Base-by-base conservation (phyloP, 2,888 invertebrate species). In the Polymixis flavicincta region DNA sequence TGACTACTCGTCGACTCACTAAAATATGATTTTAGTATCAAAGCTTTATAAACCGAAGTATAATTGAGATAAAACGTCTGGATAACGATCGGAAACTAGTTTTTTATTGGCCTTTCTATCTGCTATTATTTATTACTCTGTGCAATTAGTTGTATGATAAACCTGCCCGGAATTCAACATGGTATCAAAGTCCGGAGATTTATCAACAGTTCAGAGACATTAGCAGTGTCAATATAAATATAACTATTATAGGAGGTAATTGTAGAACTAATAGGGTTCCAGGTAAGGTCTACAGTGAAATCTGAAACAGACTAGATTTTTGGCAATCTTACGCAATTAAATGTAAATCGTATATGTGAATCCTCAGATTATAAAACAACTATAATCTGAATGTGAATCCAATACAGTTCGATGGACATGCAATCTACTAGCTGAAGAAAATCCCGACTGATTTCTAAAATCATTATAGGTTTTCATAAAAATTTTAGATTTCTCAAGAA, bases 51-150 rank as follows among this genome's bases (percentile, higher is more conserved):
- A 59, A 69, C 65, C 65, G 37, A 68, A 61, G 52, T 66, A 80
- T 85, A 71, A 82, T 85, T 84, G 84, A 87, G 84, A 84, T 87
- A 82, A 85, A 86, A 84, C 73, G 84, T 83, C 82, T 85, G 81
- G 82, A 86, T 88, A 89, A 84, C 84, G 86, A 90, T 87, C 75
- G 65, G 75, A 87, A 89, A 90, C 88, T 86, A 85, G 89, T 89
- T 89, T 90, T 86, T 87, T 90, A 87, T 89, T 87, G 83, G 86
- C 84, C 85, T 85, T 89, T 90, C 89, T 88, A 87, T 86, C 84
- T 80, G 74, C 83, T 88, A 89, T 90, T 90, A 90, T 88, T 90
- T 90, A 90, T 88, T 86, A 79, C 85, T 82, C 52, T 86, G 82
- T 78, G 87, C 89, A 88, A 87, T 88, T 88, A 88, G 87, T 87